Evolutionary conservation across 2,113 vertebrate species (phyloP).

Genomic region (Pelecanus crispus): DNA sequence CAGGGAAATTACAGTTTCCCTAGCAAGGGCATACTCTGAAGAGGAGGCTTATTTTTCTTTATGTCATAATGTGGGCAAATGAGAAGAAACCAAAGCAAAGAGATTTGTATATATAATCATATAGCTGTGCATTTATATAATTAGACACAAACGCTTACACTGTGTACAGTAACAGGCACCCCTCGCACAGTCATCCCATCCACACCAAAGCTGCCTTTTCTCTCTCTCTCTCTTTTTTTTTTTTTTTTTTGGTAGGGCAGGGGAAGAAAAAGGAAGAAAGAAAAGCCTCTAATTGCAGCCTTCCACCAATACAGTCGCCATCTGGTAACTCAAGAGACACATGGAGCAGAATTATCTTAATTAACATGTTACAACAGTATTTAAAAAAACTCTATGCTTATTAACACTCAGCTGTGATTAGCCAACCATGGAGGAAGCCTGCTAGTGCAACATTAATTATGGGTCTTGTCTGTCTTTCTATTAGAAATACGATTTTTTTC

Average conservation of each 20-base stretch:
- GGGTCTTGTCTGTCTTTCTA: slow-evolving; percentile 40
- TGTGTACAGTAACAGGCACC: slow-evolving; percentile 61
- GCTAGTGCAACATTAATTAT: slow-evolving; percentile 49
- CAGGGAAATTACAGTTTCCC: slow-evolving; percentile 28
- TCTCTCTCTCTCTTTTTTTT: no score
- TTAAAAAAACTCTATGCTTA: slow-evolving; percentile 58
- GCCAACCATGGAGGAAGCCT: slow-evolving; percentile 38
- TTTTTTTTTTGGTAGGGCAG: not conserved
- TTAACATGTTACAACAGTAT: slow-evolving; percentile 73
- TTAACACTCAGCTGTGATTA: slow-evolving; percentile 65
- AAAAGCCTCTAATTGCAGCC: slow-evolving; percentile 74
- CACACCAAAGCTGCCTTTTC: slow-evolving; percentile 14
- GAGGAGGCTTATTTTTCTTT: slow-evolving; percentile 31
- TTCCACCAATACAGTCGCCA: slow-evolving; percentile 69
- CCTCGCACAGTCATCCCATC: slow-evolving; percentile 61
- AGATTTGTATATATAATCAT: slow-evolving; percentile 67
- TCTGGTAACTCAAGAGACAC: slow-evolving; percentile 72
- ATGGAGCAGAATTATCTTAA: slow-evolving; percentile 75
- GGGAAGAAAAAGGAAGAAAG: slow-evolving; percentile 50
- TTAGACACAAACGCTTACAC: slow-evolving; percentile 66
- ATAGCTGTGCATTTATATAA: slow-evolving; percentile 67
- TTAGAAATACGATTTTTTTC: slow-evolving; percentile 21
- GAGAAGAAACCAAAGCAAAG: slow-evolving; percentile 47
- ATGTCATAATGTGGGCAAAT: slow-evolving; percentile 35
- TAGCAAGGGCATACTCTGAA: not conserved